Base-by-base conservation (phyloP, 2,797 vertebrate genomes). In the Anguilla anguilla region DNA sequence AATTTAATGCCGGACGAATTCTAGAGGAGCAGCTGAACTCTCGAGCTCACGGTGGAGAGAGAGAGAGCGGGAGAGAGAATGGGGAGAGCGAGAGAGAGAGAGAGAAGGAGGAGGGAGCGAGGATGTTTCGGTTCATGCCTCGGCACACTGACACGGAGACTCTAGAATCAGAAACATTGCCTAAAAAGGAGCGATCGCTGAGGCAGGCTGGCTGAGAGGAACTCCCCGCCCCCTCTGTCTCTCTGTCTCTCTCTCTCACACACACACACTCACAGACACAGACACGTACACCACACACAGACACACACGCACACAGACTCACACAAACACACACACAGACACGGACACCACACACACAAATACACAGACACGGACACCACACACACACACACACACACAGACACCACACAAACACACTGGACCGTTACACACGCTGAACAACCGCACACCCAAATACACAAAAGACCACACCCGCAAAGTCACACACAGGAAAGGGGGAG, bases 121-220 rank as follows among this genome's bases (percentile, higher is more conserved):
- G n/a, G 89, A 88, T 85, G 90, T 83, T 28, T 91, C 28, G 64
- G 72, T 57, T 15, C 85, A 85, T 87, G 85, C 85, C 77, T 61
- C 83, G 13, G 83, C 55, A 84, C 69, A 88, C 86, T 89, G 92
- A 90, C 91, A 91, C 87, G 90, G 85, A 87, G 88, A 89, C 91
- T 92, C 64, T 89, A 92, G 93, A 95, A 88, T 55, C 43, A 88
- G 74, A 86, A 88, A 95, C 93, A 93, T 95, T 90, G 59, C 96
- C 96, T 92, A 94, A 96, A 95, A 96, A 93, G 96, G 96, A 92
- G 88, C 94, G 79, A 88, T 88, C 89, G 87, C 64, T 82, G 87
- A 89, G 89, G 72, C 90, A 86, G 86, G 88, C 86, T 89, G 86
- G 86, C 86, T 84, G 84, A 83, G 88, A 85, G 85, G 86, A 87